Evolutionary conservation across 2,888 invertebrate genomes (phyloP).

Genomic region (Cerastis leucographa): DNA sequence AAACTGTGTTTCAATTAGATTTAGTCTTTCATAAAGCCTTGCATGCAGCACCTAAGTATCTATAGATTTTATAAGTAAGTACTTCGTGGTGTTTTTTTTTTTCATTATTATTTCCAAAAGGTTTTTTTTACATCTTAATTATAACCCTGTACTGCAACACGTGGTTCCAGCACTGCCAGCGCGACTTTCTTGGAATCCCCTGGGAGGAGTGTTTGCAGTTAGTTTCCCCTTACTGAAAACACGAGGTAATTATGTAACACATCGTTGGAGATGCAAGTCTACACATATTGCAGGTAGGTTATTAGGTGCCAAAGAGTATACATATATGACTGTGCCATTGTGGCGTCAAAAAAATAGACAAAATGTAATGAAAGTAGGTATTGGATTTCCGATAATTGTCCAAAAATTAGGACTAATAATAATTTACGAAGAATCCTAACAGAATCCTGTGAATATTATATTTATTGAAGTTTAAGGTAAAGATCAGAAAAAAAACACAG

Average conservation of each 20-base stretch:
- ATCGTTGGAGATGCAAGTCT: neutral
- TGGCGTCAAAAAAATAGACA: neutral
- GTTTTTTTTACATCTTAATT: neutral
- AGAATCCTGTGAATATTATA: neutral
- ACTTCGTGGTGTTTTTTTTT: neutral
- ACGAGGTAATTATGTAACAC: slow-evolving; percentile 44
- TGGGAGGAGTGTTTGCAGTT: slow-evolving; percentile 40
- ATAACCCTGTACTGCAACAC: slow-evolving; percentile 30
- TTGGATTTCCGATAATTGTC: neutral
- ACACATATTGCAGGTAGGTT: neutral
- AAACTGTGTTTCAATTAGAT: neutral
- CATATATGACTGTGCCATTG: neutral
- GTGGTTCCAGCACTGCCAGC: slow-evolving; percentile 18
- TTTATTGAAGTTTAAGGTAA: neutral
- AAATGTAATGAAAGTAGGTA: neutral
- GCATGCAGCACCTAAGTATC: neutral
- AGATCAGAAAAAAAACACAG: neutral
- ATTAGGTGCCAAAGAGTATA: slow-evolving; percentile 1
- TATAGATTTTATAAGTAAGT: neutral
- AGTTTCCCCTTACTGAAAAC: slow-evolving; percentile 46
- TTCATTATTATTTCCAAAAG: neutral
- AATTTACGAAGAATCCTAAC: neutral
- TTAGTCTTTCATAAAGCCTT: neutral
- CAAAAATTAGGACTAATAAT: neutral
- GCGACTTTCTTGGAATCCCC: slow-evolving; percentile 16